A percentile compares a stretch with the other conserved stretches of the same genome.
Conservation (phyloP, 2,888 invertebrate species). For the Nomada ferruginata region DNA sequence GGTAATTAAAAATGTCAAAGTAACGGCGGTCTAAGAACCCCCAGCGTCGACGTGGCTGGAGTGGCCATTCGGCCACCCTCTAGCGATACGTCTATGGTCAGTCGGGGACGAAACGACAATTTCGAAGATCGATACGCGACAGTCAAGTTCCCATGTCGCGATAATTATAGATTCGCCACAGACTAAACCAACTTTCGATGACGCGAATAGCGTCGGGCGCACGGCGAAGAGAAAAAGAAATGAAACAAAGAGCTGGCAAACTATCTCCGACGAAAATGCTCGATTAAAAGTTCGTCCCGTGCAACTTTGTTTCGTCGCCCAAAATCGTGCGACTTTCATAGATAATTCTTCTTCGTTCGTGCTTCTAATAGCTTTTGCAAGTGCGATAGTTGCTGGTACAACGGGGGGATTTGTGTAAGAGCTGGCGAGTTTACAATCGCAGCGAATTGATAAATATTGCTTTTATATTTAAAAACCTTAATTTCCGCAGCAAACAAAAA, state of each 20-base stretch:
- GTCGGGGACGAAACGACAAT: constrained; percentile 40
- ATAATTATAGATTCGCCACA: constrained; percentile 33
- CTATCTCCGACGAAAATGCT: background rate
- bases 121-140: constrained; percentile 61
- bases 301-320: background rate
- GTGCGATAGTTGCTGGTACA: background rate
- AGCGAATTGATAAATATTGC: too few relatives aligned
- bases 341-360: background rate
- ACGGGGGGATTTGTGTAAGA: too few relatives aligned
- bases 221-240: background rate
- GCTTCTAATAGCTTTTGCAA: background rate
- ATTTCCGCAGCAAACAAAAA: too few relatives aligned
- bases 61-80: constrained; percentile 46
- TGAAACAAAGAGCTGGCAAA: background rate
- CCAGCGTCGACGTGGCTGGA: constrained; percentile 36
- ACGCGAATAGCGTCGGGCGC: background rate
- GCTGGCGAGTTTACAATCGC: too few relatives aligned
- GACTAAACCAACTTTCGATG: constrained; percentile 20
- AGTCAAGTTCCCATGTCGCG: constrained; percentile 55
- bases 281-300: constrained; percentile 1
- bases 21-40: constrained; percentile 66
- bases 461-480: too few relatives aligned
- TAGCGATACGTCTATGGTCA: constrained; percentile 23
- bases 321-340: background rate
- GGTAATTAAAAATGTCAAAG: constrained; percentile 75